These are phyloP conservation scores for Gallinago nigripennis DNA, from an alignment of 2,797 vertebrate species.

Conservation along the genomic window DNA sequence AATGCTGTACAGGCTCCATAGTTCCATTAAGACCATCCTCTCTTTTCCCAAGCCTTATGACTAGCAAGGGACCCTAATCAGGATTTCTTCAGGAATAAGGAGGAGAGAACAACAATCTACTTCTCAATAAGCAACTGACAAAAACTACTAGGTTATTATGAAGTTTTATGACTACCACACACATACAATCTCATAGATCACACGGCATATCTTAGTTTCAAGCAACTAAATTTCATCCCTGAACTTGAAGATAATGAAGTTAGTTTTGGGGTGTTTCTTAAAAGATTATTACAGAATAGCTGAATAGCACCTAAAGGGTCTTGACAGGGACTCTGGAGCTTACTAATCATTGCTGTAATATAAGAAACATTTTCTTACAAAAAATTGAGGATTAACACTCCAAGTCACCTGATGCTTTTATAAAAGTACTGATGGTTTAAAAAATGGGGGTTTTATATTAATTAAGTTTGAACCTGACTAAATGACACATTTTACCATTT, in stretches of 20 bases:
- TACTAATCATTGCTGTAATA: neutral
- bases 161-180: neutral
- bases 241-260: neutral
- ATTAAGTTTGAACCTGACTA: neutral
- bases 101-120: neutral
- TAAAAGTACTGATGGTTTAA: neutral
- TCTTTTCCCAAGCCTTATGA: neutral
- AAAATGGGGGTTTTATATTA: neutral
- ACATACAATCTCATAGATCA: neutral
- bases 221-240: neutral
- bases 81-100: neutral
- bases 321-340: neutral
- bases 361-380: neutral
- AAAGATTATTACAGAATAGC: neutral
- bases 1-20: fast-evolving
- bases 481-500: neutral
- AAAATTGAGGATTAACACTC: neutral
- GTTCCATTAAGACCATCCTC: neutral
- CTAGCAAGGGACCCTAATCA: neutral
- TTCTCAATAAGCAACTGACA: neutral
- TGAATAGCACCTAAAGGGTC: neutral
- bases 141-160: neutral
- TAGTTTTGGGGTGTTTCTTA: neutral
- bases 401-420: neutral
- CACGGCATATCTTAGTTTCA: neutral